These are phyloP conservation scores for Sminthopsis crassicaudata DNA, from an alignment of 2,113 vertebrate genomes.

Conservation along the genomic window DNA sequence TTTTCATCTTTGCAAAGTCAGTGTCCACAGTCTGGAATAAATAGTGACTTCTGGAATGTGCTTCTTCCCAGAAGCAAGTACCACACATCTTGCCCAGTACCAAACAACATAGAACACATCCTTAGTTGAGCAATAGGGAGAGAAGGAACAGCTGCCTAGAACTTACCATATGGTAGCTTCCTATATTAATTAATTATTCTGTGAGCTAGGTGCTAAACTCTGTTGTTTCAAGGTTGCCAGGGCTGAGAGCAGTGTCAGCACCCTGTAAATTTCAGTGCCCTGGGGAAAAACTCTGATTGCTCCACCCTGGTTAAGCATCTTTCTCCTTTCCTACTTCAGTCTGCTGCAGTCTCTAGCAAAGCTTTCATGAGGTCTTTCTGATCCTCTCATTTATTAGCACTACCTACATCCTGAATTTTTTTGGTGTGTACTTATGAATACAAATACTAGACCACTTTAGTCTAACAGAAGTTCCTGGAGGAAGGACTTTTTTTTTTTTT, in stretches of 20 bases:
- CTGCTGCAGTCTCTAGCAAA: neutral
- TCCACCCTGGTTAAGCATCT: neutral
- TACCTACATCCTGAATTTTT: neutral
- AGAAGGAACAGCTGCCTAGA: neutral
- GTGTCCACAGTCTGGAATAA: neutral
- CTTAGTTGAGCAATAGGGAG: neutral
- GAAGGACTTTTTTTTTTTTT: neutral
- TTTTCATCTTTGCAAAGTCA: neutral
- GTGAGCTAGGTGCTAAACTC: neutral
- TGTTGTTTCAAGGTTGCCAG: neutral
- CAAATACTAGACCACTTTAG: neutral
- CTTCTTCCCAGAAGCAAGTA: neutral
- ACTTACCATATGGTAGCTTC: neutral
- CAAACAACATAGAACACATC: neutral
- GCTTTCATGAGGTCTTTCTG: neutral
- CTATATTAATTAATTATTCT: neutral
- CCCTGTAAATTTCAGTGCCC: neutral
- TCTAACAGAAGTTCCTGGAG: neutral
- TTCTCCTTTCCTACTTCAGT: neutral
- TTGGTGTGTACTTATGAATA: neutral
- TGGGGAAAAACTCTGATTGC: neutral
- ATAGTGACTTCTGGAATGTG: neutral
- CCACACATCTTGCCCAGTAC: neutral
- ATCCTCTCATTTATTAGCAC: neutral
- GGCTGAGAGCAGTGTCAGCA: neutral